Evolutionary conservation across 2,113 vertebrate species (phyloP).

Genomic region (Clarias macrocephalus): DNA sequence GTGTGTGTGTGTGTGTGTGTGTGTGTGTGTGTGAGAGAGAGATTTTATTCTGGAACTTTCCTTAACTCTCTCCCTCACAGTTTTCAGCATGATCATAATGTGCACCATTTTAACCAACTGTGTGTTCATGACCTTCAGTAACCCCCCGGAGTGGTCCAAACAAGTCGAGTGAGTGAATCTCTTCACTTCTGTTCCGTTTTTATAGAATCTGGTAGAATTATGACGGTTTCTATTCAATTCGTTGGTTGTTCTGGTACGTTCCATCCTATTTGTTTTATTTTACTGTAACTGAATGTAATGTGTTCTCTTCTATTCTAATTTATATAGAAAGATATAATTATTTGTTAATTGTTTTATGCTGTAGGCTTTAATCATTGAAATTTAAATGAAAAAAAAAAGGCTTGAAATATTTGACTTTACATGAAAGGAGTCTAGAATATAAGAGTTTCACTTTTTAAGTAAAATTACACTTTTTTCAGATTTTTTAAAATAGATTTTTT

Average conservation of each 20-base stretch:
- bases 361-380: background rate
- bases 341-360: background rate
- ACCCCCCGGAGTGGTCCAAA: slow-evolving; percentile 97
- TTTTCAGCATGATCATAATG: slow-evolving; percentile 99
- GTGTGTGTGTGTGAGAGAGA: background rate
- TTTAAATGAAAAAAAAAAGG: too few relatives aligned
- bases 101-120: slow-evolving; percentile 99
- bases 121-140: slow-evolving; percentile 99
- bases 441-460: too few relatives aligned
- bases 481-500: too few relatives aligned
- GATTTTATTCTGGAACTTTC: slow-evolving; percentile 52
- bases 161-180: slow-evolving; percentile 92
- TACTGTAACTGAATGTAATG: background rate
- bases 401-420: too few relatives aligned
- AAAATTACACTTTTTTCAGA: background rate
- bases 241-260: background rate
- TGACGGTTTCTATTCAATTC: background rate
- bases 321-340: too few relatives aligned
- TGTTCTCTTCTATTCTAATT: background rate
- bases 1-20: slow-evolving; percentile 21
- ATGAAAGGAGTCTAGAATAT: too few relatives aligned
- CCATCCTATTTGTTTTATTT: background rate
- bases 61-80: slow-evolving; percentile 75
- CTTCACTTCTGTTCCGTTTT: background rate
- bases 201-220: background rate